phyloP scores from a whole-genome alignment of 1,140 invertebrate species.

The Drosophila navojoa region DNA sequence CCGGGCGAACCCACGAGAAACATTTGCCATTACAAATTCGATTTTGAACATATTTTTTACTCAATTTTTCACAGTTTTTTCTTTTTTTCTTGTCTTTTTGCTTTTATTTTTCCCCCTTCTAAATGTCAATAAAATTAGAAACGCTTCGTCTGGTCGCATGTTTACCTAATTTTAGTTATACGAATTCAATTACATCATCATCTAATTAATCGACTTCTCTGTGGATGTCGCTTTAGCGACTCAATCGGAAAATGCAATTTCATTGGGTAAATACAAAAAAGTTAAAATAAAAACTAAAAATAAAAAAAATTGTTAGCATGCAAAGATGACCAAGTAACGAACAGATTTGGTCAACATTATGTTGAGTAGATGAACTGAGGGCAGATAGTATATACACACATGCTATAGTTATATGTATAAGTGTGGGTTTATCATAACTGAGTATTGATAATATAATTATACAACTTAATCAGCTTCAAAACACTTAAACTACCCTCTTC shows the following conservation, averaged over 20 bases:
- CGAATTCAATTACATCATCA: conserved; percentile 78
- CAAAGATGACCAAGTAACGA: too few species aligned
- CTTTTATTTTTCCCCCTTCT: conserved; percentile 8
- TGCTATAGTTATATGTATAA: too few species aligned
- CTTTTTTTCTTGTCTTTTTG: too few species aligned
- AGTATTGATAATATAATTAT: too few species aligned
- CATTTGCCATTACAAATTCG: conserved; percentile 71
- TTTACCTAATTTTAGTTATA: conserved; percentile 82
- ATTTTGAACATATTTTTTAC: conserved; percentile 60
- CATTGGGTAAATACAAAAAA: conserved; percentile 58
- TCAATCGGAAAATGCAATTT: conserved; percentile 80
- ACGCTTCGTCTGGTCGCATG: conserved; percentile 37
- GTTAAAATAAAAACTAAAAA: too few species aligned
- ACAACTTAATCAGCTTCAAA: too few species aligned
- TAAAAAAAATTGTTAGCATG: too few species aligned
- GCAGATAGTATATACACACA: too few species aligned
- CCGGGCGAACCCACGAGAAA: neutral
- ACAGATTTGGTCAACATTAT: too few species aligned
- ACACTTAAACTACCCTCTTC: too few species aligned
- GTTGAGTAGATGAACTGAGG: too few species aligned
- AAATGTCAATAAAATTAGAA: conserved; percentile 39
- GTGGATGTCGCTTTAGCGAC: conserved; percentile 48
- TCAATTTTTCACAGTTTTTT: conserved; percentile 7
- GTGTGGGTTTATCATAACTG: too few species aligned
- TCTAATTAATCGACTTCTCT: conserved; percentile 70